Conservation (phyloP, 2,888 invertebrate species). For the Brachynemurus nebulosus region DNA sequence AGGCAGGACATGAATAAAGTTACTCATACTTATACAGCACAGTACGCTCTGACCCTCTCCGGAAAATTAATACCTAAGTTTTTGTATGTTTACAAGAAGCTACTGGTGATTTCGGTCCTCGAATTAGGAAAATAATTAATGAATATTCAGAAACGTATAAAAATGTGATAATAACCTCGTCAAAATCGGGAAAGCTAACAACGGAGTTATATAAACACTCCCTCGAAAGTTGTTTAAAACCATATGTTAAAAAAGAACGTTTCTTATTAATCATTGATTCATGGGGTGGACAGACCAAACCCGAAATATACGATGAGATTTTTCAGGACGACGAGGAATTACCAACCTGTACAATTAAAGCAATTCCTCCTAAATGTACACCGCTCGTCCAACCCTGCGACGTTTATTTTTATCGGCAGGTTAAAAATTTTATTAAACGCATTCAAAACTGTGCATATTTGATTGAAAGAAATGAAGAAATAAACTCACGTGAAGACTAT, state of each 20-base stretch:
- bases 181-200: constrained; percentile 18
- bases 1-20: constrained; percentile 12
- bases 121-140: constrained; percentile 13
- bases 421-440: constrained; percentile 15
- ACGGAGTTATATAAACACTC: constrained; percentile 11
- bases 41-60: constrained; percentile 14
- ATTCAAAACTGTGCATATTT: constrained; percentile 14
- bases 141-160: constrained; percentile 11
- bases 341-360: constrained; percentile 15
- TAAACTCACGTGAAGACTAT: constrained; percentile 15
- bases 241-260: constrained; percentile 13
- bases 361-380: constrained; percentile 18
- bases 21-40: constrained; percentile 16
- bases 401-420: constrained; percentile 17
- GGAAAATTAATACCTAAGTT: constrained; percentile 15
- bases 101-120: constrained; percentile 13
- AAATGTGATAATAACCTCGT: constrained; percentile 14
- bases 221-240: constrained; percentile 13
- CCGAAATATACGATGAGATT: constrained; percentile 13
- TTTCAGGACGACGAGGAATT: constrained; percentile 12
- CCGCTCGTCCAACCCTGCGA: constrained; percentile 15
- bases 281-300: constrained; percentile 17
- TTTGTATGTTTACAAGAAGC: constrained; percentile 17
- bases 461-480: constrained; percentile 14
- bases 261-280: constrained; percentile 16